Base-by-base conservation (phyloP, 2,113 vertebrate genomes). In the Tyto alba region DNA sequence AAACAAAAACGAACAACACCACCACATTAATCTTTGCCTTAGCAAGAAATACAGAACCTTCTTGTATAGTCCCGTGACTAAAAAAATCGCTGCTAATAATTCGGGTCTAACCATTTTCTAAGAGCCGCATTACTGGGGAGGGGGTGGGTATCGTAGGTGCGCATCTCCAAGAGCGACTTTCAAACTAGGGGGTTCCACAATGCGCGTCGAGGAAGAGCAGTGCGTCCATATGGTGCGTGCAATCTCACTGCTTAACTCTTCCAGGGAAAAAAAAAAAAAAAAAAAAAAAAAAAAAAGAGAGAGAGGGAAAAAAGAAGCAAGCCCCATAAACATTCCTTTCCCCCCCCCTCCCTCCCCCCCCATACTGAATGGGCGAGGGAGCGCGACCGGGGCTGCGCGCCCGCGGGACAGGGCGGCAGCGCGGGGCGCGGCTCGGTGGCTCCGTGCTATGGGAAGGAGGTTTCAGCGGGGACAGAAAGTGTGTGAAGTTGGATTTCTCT, bases 401-500 rank as follows among this genome's bases (percentile, higher is more conserved):
- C 22, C n/a, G 32, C 25, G 29, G 77, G 55, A 69, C 72, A 34
- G 59, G 41, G 40, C n/a, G 29, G 75, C 19, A 5, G 43, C 43
- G 83, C 47, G 30, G 41, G 81, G 72, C 59, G 34, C 32, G 43
- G 34, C 56, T 43, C 11, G 25, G 48, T 19, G 80, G 15, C 78
- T 90, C 64, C 26, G 6, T 9, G 57, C 85, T 23, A 7, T 16
- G 68, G 66, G 79, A 73, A 38, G 78, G 60, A 62, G 85, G 53
- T 20, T 82, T 73, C 60, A 27, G 73, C 29, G 18, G 62, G 67
- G 78, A 16, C 83, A 64, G 88, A 89, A 91, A 95, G 86, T 96
- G 80, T 79, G 86, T 89, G 88, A 92, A 94, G 95, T 96, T 94
- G 69, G 17, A 20, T 91, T 94, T 90, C 84, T 95, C 64, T 87